A percentile compares a stretch with the other conserved stretches of the same genome.
phyloP scores from a whole-genome alignment of 1,140 invertebrate species.

The Penaeus indicus region DNA sequence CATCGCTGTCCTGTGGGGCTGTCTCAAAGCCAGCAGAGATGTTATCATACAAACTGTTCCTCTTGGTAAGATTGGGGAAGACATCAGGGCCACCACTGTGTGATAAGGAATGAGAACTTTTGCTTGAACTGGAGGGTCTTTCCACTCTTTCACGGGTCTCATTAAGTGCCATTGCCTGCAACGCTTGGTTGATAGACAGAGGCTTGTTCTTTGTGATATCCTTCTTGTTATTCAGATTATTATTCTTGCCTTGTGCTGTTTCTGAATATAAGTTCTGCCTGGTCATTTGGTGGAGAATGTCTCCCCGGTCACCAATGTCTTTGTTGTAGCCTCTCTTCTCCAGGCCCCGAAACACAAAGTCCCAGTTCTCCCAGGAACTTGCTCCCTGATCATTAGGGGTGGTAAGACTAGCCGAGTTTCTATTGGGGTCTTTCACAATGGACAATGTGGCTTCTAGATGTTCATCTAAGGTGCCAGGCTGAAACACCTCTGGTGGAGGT shows the following conservation, averaged over 20 bases:
- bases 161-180: slow-evolving; percentile 49
- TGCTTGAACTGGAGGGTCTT: slow-evolving; percentile 43
- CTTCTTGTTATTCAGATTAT: slow-evolving; percentile 55
- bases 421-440: slow-evolving; percentile 58
- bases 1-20: slow-evolving; percentile 64
- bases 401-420: slow-evolving; percentile 40
- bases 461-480: slow-evolving; percentile 65
- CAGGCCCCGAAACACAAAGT: slow-evolving; percentile 83
- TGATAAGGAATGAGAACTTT: slow-evolving; percentile 58
- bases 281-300: slow-evolving; percentile 71
- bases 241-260: slow-evolving; percentile 45
- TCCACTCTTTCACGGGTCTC: slow-evolving; percentile 56
- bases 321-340: slow-evolving; percentile 81
- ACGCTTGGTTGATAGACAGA: slow-evolving; percentile 55
- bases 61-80: slow-evolving; percentile 60
- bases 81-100: slow-evolving; percentile 54
- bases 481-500: slow-evolving; percentile 65
- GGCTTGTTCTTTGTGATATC: slow-evolving; percentile 39
- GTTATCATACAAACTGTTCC: slow-evolving; percentile 65
- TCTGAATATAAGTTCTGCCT: slow-evolving; percentile 54
- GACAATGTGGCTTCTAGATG: slow-evolving; percentile 63
- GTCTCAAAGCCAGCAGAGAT: slow-evolving; percentile 66
- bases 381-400: slow-evolving; percentile 46
- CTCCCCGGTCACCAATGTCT: slow-evolving; percentile 77
- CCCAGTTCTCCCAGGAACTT: slow-evolving; percentile 78